Evolutionary conservation across 1,140 invertebrate species (phyloP).

Genomic region (Leptinotarsa lineolata): DNA sequence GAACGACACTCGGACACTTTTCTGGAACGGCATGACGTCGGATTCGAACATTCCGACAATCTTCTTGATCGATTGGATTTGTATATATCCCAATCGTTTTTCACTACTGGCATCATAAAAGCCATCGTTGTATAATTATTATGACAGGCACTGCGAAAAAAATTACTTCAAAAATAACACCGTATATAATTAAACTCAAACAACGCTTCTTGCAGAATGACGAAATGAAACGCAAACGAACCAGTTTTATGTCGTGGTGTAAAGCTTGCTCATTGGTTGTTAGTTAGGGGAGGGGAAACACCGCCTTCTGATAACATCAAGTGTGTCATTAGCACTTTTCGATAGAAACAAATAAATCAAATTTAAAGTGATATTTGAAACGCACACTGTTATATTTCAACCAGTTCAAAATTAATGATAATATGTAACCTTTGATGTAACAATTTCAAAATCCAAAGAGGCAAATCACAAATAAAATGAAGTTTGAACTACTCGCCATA

Average conservation of each 20-base stretch:
- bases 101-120: slow-evolving; percentile 92
- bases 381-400: too few species aligned
- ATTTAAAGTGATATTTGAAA: too few species aligned
- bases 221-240: slow-evolving; percentile 23
- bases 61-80: slow-evolving; percentile 76
- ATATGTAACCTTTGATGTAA: too few species aligned
- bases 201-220: not conserved
- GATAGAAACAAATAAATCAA: too few species aligned
- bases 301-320: slow-evolving; percentile 15
- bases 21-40: slow-evolving; percentile 65
- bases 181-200: not conserved
- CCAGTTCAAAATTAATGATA: too few species aligned
- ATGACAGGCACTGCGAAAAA: not conserved
- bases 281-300: slow-evolving; percentile 22
- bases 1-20: slow-evolving; percentile 83
- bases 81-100: slow-evolving; percentile 92
- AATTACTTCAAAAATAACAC: not conserved
- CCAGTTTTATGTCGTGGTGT: slow-evolving; percentile 39
- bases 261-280: slow-evolving; percentile 31
- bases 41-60: slow-evolving; percentile 74
- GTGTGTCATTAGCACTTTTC: too few species aligned
- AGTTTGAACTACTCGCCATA: too few species aligned
- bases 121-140: slow-evolving; percentile 65
- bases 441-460: too few species aligned
- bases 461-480: too few species aligned